A percentile compares a stretch with the other conserved stretches of the same genome.
Conservation (phyloP, 1,140 invertebrate genomes). For the Paracyclopina nana region DNA sequence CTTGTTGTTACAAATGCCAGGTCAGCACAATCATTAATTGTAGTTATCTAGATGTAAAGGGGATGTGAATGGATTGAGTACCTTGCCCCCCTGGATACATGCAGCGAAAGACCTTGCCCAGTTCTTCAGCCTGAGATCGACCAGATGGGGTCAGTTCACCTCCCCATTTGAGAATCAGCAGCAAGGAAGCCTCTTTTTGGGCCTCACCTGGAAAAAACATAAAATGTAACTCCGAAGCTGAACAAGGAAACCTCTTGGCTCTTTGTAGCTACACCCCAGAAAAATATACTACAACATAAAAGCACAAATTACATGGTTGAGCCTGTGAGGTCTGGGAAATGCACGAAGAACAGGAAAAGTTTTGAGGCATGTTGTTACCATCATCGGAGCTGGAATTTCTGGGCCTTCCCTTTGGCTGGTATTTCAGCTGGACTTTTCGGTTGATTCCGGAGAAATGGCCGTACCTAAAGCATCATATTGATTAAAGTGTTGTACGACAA, state of each 20-base stretch:
- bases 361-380: conserved; percentile 45
- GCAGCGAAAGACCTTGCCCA: conserved; percentile 92
- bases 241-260: too few species aligned
- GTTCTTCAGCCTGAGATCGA: conserved; percentile 83
- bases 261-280: too few species aligned
- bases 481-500: conserved; percentile 14
- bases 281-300: too few species aligned
- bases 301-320: too few species aligned
- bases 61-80: conserved; percentile 18
- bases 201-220: too few species aligned
- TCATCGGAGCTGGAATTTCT: conserved; percentile 84
- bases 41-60: too few species aligned
- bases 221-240: too few species aligned
- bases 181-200: conserved; percentile 70
- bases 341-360: too few species aligned
- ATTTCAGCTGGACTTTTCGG: conserved; percentile 98
- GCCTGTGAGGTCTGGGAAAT: too few species aligned
- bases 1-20: too few species aligned
- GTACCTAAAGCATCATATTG: conserved; percentile 43
- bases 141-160: conserved; percentile 97
- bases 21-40: too few species aligned
- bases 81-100: conserved; percentile 66
- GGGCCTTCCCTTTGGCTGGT: conserved; percentile 83
- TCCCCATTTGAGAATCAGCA: conserved; percentile 96
- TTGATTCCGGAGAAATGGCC: conserved; percentile 99